These are phyloP conservation scores for Acanthurus leucopareius DNA, from an alignment of 2,797 vertebrate species.

Conservation along the genomic window DNA sequence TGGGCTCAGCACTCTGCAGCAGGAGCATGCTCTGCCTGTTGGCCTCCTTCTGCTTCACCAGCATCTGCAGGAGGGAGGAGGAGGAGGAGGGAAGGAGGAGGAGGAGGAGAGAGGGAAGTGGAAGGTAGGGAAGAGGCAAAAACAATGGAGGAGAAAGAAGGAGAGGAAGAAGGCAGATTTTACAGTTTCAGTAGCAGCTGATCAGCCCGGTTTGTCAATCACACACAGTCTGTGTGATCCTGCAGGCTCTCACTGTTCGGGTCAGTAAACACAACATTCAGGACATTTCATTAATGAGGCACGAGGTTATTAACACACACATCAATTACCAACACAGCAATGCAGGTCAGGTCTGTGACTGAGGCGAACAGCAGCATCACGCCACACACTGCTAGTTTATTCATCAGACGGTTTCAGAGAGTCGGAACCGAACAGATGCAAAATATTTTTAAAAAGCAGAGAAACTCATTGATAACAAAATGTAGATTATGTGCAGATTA, in stretches of 20 bases:
- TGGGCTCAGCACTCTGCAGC: slow-evolving; percentile 85
- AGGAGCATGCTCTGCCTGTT: slow-evolving; percentile 88
- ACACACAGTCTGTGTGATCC: slow-evolving; percentile 17
- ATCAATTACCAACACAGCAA: slow-evolving; percentile 32
- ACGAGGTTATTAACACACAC: slow-evolving; percentile 32
- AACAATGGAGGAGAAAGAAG: neutral
- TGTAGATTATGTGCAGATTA: no score
- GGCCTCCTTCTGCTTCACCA: slow-evolving; percentile 89
- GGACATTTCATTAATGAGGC: slow-evolving; percentile 44
- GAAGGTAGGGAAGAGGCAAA: neutral
- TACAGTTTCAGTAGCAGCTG: neutral
- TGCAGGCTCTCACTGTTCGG: slow-evolving; percentile 56
- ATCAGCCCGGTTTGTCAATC: neutral
- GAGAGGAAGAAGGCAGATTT: neutral
- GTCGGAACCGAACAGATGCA: neutral
- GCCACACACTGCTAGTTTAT: neutral
- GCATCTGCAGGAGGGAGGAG: slow-evolving; percentile 77
- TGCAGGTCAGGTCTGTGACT: slow-evolving; percentile 27
- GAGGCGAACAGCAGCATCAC: slow-evolving; percentile 7
- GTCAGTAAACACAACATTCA: slow-evolving; percentile 60
- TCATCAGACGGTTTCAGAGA: neutral
- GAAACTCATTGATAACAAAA: neutral
- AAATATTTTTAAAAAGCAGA: neutral
- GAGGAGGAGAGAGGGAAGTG: neutral
- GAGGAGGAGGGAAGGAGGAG: neutral